Base-by-base conservation (phyloP, 2,797 vertebrate species). In the Clarias pachynema region DNA sequence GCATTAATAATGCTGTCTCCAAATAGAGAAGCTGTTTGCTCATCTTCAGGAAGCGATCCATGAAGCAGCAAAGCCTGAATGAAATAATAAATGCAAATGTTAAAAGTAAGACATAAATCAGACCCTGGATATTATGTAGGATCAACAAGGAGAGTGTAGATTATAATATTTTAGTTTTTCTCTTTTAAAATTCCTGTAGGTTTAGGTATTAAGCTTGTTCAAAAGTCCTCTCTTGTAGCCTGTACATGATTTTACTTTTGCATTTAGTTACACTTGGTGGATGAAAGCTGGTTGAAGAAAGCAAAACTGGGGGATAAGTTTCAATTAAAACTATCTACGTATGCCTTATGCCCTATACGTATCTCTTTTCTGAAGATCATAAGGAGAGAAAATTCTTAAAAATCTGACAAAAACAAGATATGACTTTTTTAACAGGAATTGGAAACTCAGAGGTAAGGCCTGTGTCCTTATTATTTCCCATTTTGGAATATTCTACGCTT, bases 31-130 rank as follows among this genome's bases (percentile, higher is more conserved):
- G 95, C 96, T 63, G 97, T 96, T 92, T 98, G 97, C 91, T 99
- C 97, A 53, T 99, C 98, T 91, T 99, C 98, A 0, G 98, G 98
- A 86, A 99, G 94, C 26, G 97, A 98, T 6, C 98, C 98, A 8
- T 97, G 96, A 87, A 99, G 96, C 87, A 99, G 90, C 92, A 99
- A 91, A 86, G 97, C 97, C 98, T 99, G 34, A n/a, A 72, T 37
- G 15, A 75, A 26, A 31, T 31, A 40, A 84, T 40, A 24, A 20
- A 40, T 66, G 12, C 57, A 70, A 74, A 70, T 49, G 29, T 26
- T 65, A 37, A 15, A 18, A 3, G 5, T 78, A 62, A 37, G 20
- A 79, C 29, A 34, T 10, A 60, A 78, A 78, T 20, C 53, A 78
- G 56, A 34, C 8, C 0, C 53, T 77, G 18, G 9, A 57, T 2